Base-by-base conservation (phyloP, 30 jellyfish, hydroid and myxozoan genomes). In the Cassiopea xamachana region DNA sequence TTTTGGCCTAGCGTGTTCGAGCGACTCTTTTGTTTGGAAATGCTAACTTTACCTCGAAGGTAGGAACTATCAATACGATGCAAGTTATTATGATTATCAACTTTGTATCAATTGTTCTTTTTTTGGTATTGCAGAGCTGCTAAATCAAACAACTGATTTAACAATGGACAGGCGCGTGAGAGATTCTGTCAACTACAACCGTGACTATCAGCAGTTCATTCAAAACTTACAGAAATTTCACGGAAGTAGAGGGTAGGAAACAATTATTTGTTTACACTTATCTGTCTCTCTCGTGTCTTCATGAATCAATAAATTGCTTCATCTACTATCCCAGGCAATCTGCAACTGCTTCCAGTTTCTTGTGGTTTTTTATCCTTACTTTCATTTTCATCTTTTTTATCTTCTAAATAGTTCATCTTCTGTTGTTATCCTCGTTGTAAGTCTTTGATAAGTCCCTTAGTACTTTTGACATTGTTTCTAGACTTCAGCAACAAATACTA, bases 151-250 rank as follows among this genome's bases (percentile, higher is more conserved):
- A 39, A 14, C 44, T 59, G 69, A 5, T 15, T 27, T 64, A 10
- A 62, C 43, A 7, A 87, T 87, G 94, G 94, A 87, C 44, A 76
- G 86, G 64, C 78, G 68, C 64, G 50, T 46, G 48, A 87, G 73
- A 39, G 94, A 87, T 70, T 87, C 73, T 7, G 92, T 73, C 7
- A 74, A 92, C 8, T 93, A 88, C 94, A 89, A 89, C 73, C 87
- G 75, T 27, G 97, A 94, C 84, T 94, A 88, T 61, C 94, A 89
- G 55, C 75, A 83, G 47, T 94, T 94, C 82, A 85, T 94, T 51
- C 97, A 90, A 67, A 94, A 94, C 83, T 79, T 94, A 70, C 97
- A 94, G 84, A 94, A 94, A 69, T 94, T 94, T 86, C 98, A 94
- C 88, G 96, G 90, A 85, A 85, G 93, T 79, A 90, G 96, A 81